Evolutionary conservation across 2,797 vertebrate genomes (phyloP).

Genomic region (Coregonus sp.): DNA sequence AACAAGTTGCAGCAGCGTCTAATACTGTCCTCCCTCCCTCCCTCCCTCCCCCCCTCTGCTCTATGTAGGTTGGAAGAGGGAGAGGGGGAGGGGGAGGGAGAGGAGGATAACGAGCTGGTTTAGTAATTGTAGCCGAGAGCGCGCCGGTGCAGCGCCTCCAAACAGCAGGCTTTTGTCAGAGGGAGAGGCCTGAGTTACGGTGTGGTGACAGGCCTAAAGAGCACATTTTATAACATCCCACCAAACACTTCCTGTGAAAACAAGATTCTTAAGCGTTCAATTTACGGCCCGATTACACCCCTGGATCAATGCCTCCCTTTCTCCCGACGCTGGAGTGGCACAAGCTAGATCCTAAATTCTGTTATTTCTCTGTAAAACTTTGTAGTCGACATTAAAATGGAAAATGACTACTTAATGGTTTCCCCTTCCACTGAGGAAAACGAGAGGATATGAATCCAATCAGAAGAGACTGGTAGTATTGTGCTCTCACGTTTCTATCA

Average conservation of each 20-base stretch:
- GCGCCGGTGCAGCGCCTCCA: neutral
- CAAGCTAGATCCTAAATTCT: neutral
- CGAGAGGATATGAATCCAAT: neutral
- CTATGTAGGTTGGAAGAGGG: neutral
- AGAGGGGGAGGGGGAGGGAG: neutral
- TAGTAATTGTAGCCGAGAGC: conserved; percentile 4
- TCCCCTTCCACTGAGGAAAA: neutral
- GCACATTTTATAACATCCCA: conserved; percentile 59
- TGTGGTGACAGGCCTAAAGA: conserved; percentile 66
- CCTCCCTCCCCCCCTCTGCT: neutral
- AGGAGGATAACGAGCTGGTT: conserved; percentile 28
- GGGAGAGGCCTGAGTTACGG: conserved; percentile 45
- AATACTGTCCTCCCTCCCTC: neutral
- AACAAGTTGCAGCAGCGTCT: neutral
- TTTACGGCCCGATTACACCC: conserved; percentile 48
- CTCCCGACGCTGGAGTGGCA: neutral
- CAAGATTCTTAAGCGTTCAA: conserved; percentile 55
- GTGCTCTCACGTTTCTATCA: neutral
- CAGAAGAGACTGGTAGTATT: neutral
- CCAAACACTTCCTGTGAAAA: conserved; percentile 67
- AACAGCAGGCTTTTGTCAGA: conserved; percentile 45
- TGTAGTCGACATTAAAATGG: neutral
- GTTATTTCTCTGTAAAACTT: conserved; percentile 1
- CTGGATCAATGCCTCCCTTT: conserved; percentile 41
- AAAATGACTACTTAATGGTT: neutral